Base-by-base conservation (phyloP, 2,797 vertebrate genomes). In the Trematomus bernacchii region DNA sequence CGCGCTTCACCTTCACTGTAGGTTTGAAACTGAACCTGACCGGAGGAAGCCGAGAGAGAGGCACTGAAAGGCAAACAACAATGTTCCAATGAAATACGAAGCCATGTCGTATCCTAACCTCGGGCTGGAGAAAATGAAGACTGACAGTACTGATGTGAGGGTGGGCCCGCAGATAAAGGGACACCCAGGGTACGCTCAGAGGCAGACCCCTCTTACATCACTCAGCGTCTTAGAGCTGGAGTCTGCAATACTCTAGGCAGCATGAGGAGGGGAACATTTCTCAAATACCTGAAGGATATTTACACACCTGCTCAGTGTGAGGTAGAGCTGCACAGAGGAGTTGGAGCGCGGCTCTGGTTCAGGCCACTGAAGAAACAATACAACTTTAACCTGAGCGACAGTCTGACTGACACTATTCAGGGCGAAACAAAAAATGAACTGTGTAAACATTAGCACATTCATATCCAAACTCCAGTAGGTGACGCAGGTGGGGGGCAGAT, bases 261-360 rank as follows among this genome's bases (percentile, higher is more conserved):
- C 55, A 18, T 0, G n/a, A 59, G 71, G 62, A 47, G 23, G 67
- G 46, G 53, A 53, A 59, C 78, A 90, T 88, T 87, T 84, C 82
- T 89, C 73, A 86, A 85, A 92, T 87, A 87, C 78, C 87, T 89
- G 72, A 67, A 65, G 60, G 62, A 75, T 91, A 91, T 93, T 91
- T 91, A 89, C 92, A 93, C 89, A 89, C 87, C 90, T 93, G 90
- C 79, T 64, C 65, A 15, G 84, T 73, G 80, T 79, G 77, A 84
- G 66, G 76, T 43, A 42, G 74, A 85, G 79, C 64, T 47, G 57
- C 55, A 72, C 57, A 42, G 33, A 84, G 21, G 40, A 61, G 65
- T 1, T 3, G 43, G 67, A 55, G 67, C 21, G 14, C 47, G 14
- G 58, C 59, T 71, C 37, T 12, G 53, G 79, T 74, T 47, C 43